A percentile compares a stretch with the other conserved stretches of the same genome.
Conservation (phyloP, 2,888 invertebrate species). For the Dyspetes luteomarginatus region DNA sequence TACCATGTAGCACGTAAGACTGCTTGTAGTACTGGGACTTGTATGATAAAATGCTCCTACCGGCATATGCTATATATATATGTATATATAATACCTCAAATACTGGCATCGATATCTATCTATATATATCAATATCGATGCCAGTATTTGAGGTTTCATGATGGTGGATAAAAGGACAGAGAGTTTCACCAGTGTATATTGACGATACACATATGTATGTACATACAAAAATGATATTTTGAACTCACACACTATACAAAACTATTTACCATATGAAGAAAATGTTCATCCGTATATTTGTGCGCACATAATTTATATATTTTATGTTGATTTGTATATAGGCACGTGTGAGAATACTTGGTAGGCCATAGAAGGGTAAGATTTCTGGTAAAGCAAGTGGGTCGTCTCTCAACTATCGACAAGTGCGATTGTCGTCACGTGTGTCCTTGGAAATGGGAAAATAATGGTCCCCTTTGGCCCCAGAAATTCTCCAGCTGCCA, state of each 20-base stretch:
- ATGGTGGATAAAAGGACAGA: neutral
- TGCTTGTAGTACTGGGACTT: slow-evolving; percentile 37
- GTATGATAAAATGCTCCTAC: slow-evolving; percentile 43
- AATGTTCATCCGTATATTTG: neutral
- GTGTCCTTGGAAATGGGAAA: slow-evolving; percentile 29
- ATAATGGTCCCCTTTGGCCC: slow-evolving; percentile 18
- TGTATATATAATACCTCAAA: neutral
- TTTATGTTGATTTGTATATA: neutral
- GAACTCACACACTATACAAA: neutral
- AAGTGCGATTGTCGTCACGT: neutral
- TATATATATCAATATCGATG: neutral
- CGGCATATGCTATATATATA: slow-evolving; percentile 13
- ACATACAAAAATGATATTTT: slow-evolving; percentile 18
- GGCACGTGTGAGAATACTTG: neutral
- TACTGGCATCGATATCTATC: slow-evolving; percentile 2
- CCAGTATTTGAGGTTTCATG: neutral
- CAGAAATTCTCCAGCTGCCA: slow-evolving; percentile 2
- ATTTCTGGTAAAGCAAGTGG: neutral
- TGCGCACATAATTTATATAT: neutral
- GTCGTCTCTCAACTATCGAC: neutral
- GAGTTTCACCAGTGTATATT: slow-evolving; percentile 2
- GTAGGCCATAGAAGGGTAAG: neutral
- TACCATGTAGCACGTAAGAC: slow-evolving; percentile 49
- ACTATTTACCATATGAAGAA: neutral
- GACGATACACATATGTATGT: neutral